Base-by-base conservation (phyloP, 2,888 invertebrate genomes). In the Luperina testacea region DNA sequence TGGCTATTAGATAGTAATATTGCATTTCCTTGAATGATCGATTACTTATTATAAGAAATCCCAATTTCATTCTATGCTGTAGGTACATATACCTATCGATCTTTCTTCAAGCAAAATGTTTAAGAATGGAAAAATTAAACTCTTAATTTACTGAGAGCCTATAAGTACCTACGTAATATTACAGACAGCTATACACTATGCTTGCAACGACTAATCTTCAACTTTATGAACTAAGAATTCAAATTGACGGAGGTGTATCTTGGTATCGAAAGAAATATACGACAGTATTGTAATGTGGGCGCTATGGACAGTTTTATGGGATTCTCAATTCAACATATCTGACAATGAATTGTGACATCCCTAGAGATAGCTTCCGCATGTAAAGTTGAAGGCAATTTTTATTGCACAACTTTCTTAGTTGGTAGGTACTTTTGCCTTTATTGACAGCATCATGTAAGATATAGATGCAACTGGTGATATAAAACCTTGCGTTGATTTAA, bases 251-350 rank as follows among this genome's bases (percentile, higher is more conserved):
- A 77, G 80, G 77, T 77, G 73, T 81, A 81, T 72, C 75, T 83
- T 63, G 70, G 87, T 87, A 81, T 77, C 64, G 78, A 85, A 86
- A 81, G 76, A 86, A 84, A 86, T 84, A 81, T 83, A 48, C 68
- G 81, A 81, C 75, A 76, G 86, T 45, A 45, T 70, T 70, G 78
- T 75, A 53, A 67, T 67, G 87, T 88, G 87, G 87, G 88, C 87
- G 88, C 75, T 42, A 74, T 61, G 11, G 86, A 85, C 88, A 85
- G 87, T 76, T 88, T 88, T 88, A 87, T 85, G 79, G 72, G 75
- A 73, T 81, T 80, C 84, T 79, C 85, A 75, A 86, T 77, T 77
- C 87, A 81, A 86, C 75, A 80, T 81, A 72, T 77, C 68, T 76
- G 76, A 85, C 85, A 85, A 42, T 83, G 81, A 82, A 79, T 81